Conservation (phyloP, 2,888 invertebrate genomes). For the Sympetrum striolatum region DNA sequence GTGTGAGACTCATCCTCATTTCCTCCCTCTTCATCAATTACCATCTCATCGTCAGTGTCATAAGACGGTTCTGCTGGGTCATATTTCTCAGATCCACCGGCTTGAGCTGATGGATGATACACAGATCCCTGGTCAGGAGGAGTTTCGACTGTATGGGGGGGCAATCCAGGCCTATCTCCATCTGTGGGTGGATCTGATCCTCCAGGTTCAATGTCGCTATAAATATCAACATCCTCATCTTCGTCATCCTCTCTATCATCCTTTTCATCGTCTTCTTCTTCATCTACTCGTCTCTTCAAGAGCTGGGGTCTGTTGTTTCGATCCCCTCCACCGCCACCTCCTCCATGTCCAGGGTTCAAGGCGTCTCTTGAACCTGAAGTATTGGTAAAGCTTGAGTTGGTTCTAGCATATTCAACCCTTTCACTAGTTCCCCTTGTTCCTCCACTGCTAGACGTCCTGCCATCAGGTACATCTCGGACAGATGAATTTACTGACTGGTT, state of each 20-base stretch:
- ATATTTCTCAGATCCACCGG: slow-evolving; percentile 59
- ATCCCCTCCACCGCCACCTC: slow-evolving; percentile 34
- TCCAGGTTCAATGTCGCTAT: slow-evolving; percentile 66
- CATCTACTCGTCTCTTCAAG: slow-evolving; percentile 47
- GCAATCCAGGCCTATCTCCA: background rate
- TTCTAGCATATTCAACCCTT: slow-evolving; percentile 6
- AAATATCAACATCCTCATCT: slow-evolving; percentile 66
- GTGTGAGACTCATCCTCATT: slow-evolving; percentile 50
- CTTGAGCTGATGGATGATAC: background rate
- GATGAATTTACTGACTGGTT: slow-evolving; percentile 8
- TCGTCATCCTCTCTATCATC: slow-evolving; percentile 49
- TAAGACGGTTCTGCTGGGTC: slow-evolving; percentile 65
- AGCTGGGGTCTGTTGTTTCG: slow-evolving; percentile 45
- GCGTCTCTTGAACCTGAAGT: slow-evolving; percentile 1
- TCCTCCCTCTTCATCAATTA: slow-evolving; percentile 46
- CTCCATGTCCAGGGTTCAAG: slow-evolving; percentile 3
- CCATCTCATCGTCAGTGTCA: slow-evolving; percentile 55
- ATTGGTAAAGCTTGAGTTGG: background rate
- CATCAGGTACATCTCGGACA: background rate
- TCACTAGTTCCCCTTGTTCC: background rate
- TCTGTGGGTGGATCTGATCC: slow-evolving; percentile 22
- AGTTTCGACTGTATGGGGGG: background rate
- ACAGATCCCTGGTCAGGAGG: slow-evolving; percentile 8
- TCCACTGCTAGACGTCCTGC: background rate
- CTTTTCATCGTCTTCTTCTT: slow-evolving; percentile 48